These are phyloP conservation scores for Centropristis striata DNA, from an alignment of 2,113 vertebrate species.

Conservation along the genomic window DNA sequence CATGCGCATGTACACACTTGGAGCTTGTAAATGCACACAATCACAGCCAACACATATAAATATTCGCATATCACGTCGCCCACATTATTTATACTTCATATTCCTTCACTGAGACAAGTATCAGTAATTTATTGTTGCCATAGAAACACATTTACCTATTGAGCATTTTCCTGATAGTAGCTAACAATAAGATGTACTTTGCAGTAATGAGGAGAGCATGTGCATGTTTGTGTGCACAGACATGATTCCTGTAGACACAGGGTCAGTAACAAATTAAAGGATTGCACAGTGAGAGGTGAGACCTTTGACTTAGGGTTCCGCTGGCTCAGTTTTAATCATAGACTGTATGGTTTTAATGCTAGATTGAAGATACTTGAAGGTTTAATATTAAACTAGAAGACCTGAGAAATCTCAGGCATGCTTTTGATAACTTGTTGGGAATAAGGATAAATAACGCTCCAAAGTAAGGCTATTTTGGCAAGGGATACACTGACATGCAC, in stretches of 20 bases:
- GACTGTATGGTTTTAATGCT: too few relatives aligned
- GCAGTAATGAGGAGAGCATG: neutral
- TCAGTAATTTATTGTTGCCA: conserved; percentile 30
- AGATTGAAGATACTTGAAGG: too few relatives aligned
- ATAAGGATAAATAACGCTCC: too few relatives aligned
- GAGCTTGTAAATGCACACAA: neutral
- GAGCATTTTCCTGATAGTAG: neutral
- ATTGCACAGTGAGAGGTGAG: too few relatives aligned
- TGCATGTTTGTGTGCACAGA: neutral
- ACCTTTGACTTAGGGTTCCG: too few relatives aligned
- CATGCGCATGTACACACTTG: neutral
- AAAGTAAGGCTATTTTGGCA: too few relatives aligned
- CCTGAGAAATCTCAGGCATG: too few relatives aligned
- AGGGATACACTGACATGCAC: too few relatives aligned
- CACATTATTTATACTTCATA: conserved; percentile 1
- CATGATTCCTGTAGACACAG: neutral
- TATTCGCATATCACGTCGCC: conserved; percentile 1
- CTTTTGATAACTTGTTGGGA: too few relatives aligned
- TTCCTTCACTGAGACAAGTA: conserved; percentile 9
- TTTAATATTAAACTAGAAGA: too few relatives aligned
- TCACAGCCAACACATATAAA: neutral
- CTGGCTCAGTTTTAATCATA: too few relatives aligned
- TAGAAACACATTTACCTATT: conserved; percentile 36
- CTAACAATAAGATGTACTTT: neutral
- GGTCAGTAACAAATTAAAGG: neutral